Base-by-base conservation (phyloP, 2,797 vertebrate genomes). In the Mionectes olivaceus region DNA sequence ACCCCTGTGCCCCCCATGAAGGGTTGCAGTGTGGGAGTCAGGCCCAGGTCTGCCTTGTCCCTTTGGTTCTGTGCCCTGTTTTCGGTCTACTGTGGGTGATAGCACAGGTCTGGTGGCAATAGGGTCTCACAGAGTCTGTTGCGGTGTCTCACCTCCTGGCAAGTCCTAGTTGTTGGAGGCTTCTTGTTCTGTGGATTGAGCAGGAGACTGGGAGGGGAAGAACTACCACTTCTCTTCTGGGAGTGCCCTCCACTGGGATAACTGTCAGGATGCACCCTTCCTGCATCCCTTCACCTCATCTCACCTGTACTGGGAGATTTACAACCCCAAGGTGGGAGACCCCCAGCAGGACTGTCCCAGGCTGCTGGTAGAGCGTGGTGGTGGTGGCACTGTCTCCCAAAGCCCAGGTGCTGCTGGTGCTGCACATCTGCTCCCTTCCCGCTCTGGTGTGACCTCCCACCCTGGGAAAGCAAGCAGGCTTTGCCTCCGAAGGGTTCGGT, bases 401-500 rank as follows among this genome's bases (percentile, higher is more conserved):
- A 61, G 83, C 85, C 37, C 87, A 80, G 79, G 46, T 96, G 79
- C 68, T 76, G 57, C 56, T n/a, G 14, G 37, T 8, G n/a, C 41
- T 11, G 3, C 61, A 46, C 59, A 70, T 59, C 92, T 79, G 52
- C 52, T 77, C 47, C 50, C 28, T 64, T 41, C 25, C 56, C 2
- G 1, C 67, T 56, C 35, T 0, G 0, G 37, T 14, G 23, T 2
- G 14, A 82, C 61, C 79, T 95, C 60, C 4, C 77, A 95, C 49
- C 63, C 71, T 44, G 77, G 52, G 87, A 92, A 95, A 96, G 83
- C 60, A 81, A 56, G 76, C 69, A 64, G 83, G 76, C 60, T 95
- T 84, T 83, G 89, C 96, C 90, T 95, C 92, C 19, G 13, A n/a
- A 11, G 91, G 92, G 94, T 68, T 91, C 15, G 27, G 77, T 92